These are phyloP conservation scores for Koerneria pararmatus DNA, from an alignment of 2,888 invertebrate species.

Conservation along the genomic window DNA sequence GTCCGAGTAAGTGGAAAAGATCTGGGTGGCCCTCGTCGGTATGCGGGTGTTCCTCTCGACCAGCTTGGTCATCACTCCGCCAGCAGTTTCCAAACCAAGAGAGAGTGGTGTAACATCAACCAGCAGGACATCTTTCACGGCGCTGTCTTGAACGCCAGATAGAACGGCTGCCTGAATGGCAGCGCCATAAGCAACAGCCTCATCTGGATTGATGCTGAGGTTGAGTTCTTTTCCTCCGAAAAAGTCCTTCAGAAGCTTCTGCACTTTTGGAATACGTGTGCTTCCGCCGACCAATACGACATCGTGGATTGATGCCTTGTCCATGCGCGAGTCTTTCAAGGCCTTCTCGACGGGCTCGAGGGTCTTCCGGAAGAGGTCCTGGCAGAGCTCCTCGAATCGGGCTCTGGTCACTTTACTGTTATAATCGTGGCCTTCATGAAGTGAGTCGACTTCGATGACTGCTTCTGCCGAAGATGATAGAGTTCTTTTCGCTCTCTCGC, in stretches of 20 bases:
- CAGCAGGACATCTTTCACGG: slow-evolving; percentile 66
- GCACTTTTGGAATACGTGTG: slow-evolving; percentile 93
- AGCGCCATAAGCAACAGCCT: slow-evolving; percentile 95
- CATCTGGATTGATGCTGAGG: slow-evolving; percentile 80
- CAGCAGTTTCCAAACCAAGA: slow-evolving; percentile 82
- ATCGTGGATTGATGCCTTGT: slow-evolving; percentile 71
- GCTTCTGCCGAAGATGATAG: slow-evolving; percentile 65
- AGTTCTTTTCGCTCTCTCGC: slow-evolving; percentile 69
- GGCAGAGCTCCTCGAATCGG: slow-evolving; percentile 90
- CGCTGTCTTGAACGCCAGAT: slow-evolving; percentile 64
- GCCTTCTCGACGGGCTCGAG: slow-evolving; percentile 94
- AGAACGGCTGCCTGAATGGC: slow-evolving; percentile 82
- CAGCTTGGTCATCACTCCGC: slow-evolving; percentile 85
- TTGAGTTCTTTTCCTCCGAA: slow-evolving; percentile 76
- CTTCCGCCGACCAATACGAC: slow-evolving; percentile 79
- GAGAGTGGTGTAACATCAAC: slow-evolving; percentile 87
- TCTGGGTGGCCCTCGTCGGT: slow-evolving; percentile 57
- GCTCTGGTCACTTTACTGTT: slow-evolving; percentile 91
- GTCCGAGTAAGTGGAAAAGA: slow-evolving; percentile 84
- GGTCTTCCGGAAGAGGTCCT: slow-evolving; percentile 89
- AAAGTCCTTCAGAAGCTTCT: slow-evolving; percentile 78
- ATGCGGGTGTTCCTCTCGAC: slow-evolving; percentile 69
- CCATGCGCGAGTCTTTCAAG: slow-evolving; percentile 88
- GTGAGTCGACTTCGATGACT: slow-evolving; percentile 81
- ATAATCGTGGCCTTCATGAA: slow-evolving; percentile 90